Base-by-base conservation (phyloP, 2,113 vertebrate genomes). In the Saccopteryx bilineata region DNA sequence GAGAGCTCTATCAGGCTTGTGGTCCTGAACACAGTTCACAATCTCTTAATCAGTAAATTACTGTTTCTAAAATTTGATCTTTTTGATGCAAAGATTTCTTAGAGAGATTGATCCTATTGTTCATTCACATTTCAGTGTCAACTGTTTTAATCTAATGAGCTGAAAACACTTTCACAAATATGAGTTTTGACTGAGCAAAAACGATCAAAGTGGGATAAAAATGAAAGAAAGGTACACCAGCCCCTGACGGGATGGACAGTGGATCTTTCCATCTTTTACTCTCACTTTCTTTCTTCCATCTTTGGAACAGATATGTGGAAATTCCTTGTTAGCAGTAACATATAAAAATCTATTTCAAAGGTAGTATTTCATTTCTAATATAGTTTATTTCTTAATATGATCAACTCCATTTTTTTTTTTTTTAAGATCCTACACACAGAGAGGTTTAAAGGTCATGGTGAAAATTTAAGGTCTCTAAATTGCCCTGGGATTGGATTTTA, bases 101-200 rank as follows among this genome's bases (percentile, higher is more conserved):
- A 31, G 78, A 88, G 46, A 21, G 5, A 94, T 72, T 80, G 50
- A 81, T 58, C 54, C 19, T 69, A 17, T 69, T 50, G 12, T 13
- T 86, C 23, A 58, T 68, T 90, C 12, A 79, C 24, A 84, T 87
- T 58, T 91, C 13, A 89, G 3, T 66, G 15, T 66, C 26, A 54
- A 18, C 68, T 92, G 23, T 84, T 89, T 90, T 46, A 93, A 92
- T 50, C 1, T 72, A 28, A 50, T 39, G 56, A 95, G 8, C 17
- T 81, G 23, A 89, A 58, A 48, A 81, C 48, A 54, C 48, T 66
- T 84, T 66, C 9, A 83, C 69, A 28, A 76, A 48, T 60, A 33
- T 23, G 65, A 87, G 24, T 84, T 95, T 87, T 75, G 58, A 91
- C 11, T 93, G 19, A 93, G 21, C 10, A 46, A 46, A 96, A 58